A percentile compares a stretch with the other conserved stretches of the same genome.
Conservation (phyloP, 1,140 invertebrate species). For the Marisa cornuarietis region DNA sequence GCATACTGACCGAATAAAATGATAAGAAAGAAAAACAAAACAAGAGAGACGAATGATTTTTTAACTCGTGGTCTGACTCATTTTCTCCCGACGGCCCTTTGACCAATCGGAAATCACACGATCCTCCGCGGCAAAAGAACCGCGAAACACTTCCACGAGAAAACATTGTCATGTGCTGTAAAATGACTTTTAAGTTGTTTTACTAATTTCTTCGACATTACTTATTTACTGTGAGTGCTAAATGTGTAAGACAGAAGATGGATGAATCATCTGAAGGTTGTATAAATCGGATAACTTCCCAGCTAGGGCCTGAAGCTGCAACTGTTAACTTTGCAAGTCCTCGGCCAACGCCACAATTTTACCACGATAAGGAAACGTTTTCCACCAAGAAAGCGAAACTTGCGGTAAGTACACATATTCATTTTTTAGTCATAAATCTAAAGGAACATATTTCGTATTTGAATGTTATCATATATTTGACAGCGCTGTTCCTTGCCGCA, state of each 20-base stretch:
- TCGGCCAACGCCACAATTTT: slow-evolving; percentile 66
- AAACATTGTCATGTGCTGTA: slow-evolving; percentile 1
- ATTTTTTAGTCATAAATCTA: too few relatives aligned
- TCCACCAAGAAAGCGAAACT: slow-evolving; percentile 66
- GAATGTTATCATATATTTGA: too few relatives aligned
- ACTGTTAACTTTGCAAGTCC: slow-evolving; percentile 48
- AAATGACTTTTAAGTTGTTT: too few relatives aligned
- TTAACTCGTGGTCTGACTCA: too few relatives aligned
- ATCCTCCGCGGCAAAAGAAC: slow-evolving; percentile 9
- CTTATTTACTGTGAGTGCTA: too few relatives aligned
- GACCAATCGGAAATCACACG: background rate
- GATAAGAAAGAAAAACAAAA: background rate
- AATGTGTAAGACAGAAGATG: too few relatives aligned
- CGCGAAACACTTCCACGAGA: slow-evolving; percentile 12
- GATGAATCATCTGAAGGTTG: too few relatives aligned
- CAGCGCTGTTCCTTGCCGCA: too few relatives aligned
- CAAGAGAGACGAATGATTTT: too few relatives aligned
- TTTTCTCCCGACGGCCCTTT: background rate
- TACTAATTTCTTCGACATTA: too few relatives aligned
- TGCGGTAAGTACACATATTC: background rate
- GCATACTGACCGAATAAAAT: background rate
- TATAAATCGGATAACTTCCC: too few relatives aligned
- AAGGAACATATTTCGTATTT: too few relatives aligned
- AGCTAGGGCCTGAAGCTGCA: background rate
- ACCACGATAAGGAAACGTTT: slow-evolving; percentile 60